These are phyloP conservation scores for Patiria pectinifera DNA, from an alignment of 53 echinoderm and acorn worm genomes.

Conservation along the genomic window DNA sequence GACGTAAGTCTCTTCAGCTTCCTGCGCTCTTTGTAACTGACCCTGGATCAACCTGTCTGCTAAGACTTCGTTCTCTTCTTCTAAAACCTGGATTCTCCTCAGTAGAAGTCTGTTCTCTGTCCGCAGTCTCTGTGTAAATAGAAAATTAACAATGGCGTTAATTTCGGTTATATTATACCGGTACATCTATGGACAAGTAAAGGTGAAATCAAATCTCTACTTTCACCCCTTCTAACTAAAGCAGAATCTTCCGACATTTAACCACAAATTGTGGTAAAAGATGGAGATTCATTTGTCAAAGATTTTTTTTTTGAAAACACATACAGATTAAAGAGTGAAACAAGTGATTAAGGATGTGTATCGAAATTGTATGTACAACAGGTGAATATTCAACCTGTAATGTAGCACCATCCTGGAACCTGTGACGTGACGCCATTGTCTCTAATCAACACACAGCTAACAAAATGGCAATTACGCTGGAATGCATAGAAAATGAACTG, in stretches of 20 bases:
- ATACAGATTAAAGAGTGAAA: too few relatives aligned
- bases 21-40: constrained; percentile 85
- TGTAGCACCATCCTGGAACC: neutral
- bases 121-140: constrained; percentile 78
- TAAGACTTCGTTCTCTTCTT: constrained; percentile 88
- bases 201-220: too few relatives aligned
- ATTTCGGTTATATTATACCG: too few relatives aligned
- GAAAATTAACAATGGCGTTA: too few relatives aligned
- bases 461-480: neutral
- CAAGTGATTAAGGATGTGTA: neutral
- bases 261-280: too few relatives aligned
- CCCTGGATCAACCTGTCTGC: constrained; percentile 95
- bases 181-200: too few relatives aligned
- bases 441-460: neutral
- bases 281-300: too few relatives aligned
- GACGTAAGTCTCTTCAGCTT: constrained; percentile 87
- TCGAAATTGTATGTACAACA: neutral
- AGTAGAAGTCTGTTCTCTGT: constrained; percentile 93
- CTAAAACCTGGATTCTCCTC: constrained; percentile 80
- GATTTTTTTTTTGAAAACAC: too few relatives aligned
- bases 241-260: too few relatives aligned
- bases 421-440: neutral
- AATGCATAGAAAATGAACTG: neutral
- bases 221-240: too few relatives aligned
- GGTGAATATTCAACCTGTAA: neutral